phyloP scores from a whole-genome alignment of 2,888 invertebrate species.

The Phytoseiulus persimilis region DNA sequence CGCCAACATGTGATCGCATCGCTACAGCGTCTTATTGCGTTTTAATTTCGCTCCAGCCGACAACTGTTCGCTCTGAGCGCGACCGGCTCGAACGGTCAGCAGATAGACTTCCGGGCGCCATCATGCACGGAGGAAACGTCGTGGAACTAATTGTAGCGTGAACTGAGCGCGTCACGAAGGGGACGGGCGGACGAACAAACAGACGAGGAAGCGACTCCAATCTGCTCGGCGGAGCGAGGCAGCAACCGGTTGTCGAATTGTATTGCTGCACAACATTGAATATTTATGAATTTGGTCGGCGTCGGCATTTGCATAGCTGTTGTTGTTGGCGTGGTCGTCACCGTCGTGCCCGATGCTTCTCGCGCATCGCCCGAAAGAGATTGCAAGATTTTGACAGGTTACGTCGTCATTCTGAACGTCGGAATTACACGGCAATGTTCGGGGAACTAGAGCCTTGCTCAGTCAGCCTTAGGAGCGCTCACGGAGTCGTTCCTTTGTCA shows the following conservation, averaged over 20 bases:
- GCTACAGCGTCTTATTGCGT: too few relatives aligned
- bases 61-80: too few relatives aligned
- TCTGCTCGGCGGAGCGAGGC: background rate
- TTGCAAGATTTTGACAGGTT: background rate
- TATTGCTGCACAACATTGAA: conserved; percentile 5
- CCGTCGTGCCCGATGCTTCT: background rate
- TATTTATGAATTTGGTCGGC: background rate
- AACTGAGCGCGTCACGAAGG: background rate
- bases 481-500: too few relatives aligned
- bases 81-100: background rate
- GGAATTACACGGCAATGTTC: background rate
- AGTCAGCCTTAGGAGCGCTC: background rate
- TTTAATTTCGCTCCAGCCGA: too few relatives aligned
- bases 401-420: background rate
- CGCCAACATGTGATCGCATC: too few relatives aligned
- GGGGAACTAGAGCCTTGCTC: background rate
- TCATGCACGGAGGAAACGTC: too few relatives aligned
- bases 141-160: background rate
- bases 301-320: background rate
- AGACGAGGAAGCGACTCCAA: background rate
- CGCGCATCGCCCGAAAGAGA: background rate
- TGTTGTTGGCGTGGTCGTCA: background rate
- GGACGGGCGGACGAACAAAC: background rate
- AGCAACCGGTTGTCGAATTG: background rate
- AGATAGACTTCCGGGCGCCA: background rate